phyloP scores from a whole-genome alignment of 2,113 vertebrate species.

The Ahaetulla prasina region DNA sequence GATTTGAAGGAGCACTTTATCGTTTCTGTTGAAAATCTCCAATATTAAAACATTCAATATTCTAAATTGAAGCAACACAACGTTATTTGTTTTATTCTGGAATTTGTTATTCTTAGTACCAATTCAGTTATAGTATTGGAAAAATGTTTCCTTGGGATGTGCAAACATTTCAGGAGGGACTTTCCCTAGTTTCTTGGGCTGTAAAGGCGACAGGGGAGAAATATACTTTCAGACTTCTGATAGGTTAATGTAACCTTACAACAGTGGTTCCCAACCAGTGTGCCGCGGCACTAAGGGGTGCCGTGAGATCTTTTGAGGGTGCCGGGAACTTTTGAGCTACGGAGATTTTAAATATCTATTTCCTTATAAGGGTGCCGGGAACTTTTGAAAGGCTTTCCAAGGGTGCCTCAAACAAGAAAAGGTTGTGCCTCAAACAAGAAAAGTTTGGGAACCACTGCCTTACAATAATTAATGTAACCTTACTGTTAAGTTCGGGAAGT shows the following conservation, averaged over 20 bases:
- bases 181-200: not conserved
- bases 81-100: not conserved
- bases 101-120: not conserved
- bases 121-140: not conserved
- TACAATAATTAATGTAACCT: too few species aligned
- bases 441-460: too few species aligned
- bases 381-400: too few species aligned
- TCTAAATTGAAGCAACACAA: not conserved
- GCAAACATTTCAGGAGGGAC: not conserved
- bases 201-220: not conserved
- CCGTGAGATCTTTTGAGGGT: too few species aligned
- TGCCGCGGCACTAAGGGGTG: too few species aligned
- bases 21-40: not conserved
- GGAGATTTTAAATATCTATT: too few species aligned
- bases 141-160: not conserved
- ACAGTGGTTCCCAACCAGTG: too few species aligned
- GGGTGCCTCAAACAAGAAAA: too few species aligned
- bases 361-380: too few species aligned
- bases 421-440: too few species aligned
- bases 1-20: not conserved
- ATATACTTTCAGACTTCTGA: not conserved
- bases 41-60: not conserved
- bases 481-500: too few species aligned
- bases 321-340: too few species aligned
- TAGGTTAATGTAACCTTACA: not conserved